Conservation (phyloP, 2,797 vertebrate species). For the Carapus acus region DNA sequence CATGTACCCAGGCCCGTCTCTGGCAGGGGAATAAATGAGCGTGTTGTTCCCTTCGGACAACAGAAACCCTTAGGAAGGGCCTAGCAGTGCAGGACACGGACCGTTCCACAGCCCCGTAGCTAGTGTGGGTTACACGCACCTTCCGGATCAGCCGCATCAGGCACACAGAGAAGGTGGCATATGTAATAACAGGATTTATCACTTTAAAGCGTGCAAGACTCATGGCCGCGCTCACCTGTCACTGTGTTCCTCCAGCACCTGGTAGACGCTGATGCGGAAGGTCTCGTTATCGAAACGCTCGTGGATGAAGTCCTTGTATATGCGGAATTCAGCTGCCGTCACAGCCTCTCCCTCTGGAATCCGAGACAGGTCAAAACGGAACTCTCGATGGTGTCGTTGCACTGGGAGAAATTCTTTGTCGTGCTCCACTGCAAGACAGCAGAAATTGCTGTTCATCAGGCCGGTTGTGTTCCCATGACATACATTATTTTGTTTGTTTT, state of each 20-base stretch:
- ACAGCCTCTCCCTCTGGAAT: slow-evolving; percentile 96
- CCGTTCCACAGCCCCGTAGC: slow-evolving; percentile 28
- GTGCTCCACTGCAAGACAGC: slow-evolving; percentile 82
- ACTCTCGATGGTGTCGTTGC: slow-evolving; percentile 88
- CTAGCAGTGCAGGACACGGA: slow-evolving; percentile 29
- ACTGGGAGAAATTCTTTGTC: slow-evolving; percentile 92
- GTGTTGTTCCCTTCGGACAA: slow-evolving; percentile 69
- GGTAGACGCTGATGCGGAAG: slow-evolving; percentile 91
- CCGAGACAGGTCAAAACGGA: slow-evolving; percentile 90
- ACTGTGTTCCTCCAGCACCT: slow-evolving; percentile 90
- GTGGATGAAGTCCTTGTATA: slow-evolving; percentile 93
- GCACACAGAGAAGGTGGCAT: no score
- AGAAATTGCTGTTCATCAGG: not conserved
- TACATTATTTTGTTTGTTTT: not conserved
- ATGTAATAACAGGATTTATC: no score
- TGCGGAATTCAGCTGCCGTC: slow-evolving; percentile 93
- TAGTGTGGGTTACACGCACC: slow-evolving; percentile 43
- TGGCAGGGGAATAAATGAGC: slow-evolving; percentile 66
- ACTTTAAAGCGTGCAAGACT: no score
- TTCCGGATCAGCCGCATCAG: slow-evolving; percentile 39
- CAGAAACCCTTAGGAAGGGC: slow-evolving; percentile 57
- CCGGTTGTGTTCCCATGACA: not conserved
- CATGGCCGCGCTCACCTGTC: slow-evolving; percentile 75
- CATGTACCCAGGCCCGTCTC: slow-evolving; percentile 50
- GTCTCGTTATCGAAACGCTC: slow-evolving; percentile 92